Conservation (phyloP, 2,113 vertebrate genomes). For the Stegastes partitus region DNA sequence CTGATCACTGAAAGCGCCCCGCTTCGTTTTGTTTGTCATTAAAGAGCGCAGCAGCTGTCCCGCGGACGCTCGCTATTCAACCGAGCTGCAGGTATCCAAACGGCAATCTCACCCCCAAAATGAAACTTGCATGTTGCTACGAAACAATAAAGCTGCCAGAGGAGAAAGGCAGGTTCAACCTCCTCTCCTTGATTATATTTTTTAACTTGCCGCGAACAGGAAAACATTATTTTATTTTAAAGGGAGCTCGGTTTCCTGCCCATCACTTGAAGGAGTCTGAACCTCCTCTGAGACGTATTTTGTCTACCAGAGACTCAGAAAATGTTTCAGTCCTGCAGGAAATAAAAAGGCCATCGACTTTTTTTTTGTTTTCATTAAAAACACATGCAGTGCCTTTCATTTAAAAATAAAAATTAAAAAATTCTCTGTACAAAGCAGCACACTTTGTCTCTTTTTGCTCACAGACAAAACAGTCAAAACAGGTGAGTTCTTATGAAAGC, state of each 20-base stretch:
- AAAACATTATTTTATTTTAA: slow-evolving; percentile 16
- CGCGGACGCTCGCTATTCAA: slow-evolving; percentile 17
- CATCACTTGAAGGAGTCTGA: slow-evolving; percentile 2
- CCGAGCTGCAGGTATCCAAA: slow-evolving; percentile 33
- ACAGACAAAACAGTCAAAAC: slow-evolving; percentile 13
- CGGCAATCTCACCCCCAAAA: slow-evolving; percentile 46
- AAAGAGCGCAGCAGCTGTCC: slow-evolving; percentile 22
- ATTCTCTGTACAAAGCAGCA: slow-evolving; percentile 19
- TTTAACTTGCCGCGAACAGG: slow-evolving; percentile 1
- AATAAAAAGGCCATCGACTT: neutral
- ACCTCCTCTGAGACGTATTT: neutral
- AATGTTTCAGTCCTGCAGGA: rapidly evolving
- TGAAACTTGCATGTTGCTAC: slow-evolving; percentile 39
- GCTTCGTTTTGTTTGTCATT: slow-evolving; percentile 47
- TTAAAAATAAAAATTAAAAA: neutral
- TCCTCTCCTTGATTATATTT: neutral
- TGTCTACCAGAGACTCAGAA: neutral
- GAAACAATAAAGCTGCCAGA: slow-evolving; percentile 49
- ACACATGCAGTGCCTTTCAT: slow-evolving; percentile 10
- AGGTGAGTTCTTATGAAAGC: slow-evolving; percentile 29
- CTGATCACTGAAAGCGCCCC: slow-evolving; percentile 31
- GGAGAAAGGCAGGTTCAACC: slow-evolving; percentile 3
- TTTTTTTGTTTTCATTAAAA: slow-evolving; percentile 36
- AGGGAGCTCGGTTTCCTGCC: slow-evolving; percentile 3
- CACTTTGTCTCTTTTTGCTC: slow-evolving; percentile 5